These are phyloP conservation scores for Drosophila subquinaria DNA, from an alignment of 2,888 invertebrate genomes.

Conservation along the genomic window DNA sequence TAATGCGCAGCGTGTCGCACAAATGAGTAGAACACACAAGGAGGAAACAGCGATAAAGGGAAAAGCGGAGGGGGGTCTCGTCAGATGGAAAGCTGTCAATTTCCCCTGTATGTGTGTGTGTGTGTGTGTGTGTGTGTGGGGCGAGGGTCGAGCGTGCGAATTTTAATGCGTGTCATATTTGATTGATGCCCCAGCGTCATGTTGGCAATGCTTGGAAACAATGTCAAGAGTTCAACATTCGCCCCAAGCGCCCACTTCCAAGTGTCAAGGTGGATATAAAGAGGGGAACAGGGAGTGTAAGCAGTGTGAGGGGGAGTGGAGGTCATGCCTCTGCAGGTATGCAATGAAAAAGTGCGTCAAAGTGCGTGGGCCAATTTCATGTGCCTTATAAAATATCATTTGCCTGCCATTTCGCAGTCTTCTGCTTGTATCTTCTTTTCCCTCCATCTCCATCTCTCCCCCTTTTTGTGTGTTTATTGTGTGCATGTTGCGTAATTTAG, in stretches of 20 bases:
- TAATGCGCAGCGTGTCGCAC: conserved; percentile 58
- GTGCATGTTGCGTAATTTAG: conserved; percentile 70
- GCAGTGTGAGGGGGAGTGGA: neutral
- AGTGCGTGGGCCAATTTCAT: conserved; percentile 39
- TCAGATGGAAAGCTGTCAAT: conserved; percentile 22
- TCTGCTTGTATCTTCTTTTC: neutral
- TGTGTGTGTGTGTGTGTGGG: neutral
- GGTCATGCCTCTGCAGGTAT: conserved; percentile 70
- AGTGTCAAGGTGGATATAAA: conserved; percentile 39
- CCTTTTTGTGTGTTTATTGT: conserved; percentile 34
- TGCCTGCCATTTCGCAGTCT: conserved; percentile 36
- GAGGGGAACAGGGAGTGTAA: conserved; percentile 8
- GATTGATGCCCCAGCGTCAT: conserved; percentile 64
- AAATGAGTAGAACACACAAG: conserved; percentile 26
- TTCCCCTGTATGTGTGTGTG: conserved; percentile 7
- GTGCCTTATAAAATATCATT: conserved; percentile 53
- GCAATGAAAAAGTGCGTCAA: conserved; percentile 71
- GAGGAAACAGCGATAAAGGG: no score
- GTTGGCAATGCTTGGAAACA: conserved; percentile 54
- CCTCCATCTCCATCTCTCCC: neutral
- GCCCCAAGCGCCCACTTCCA: conserved; percentile 54
- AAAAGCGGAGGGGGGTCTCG: neutral
- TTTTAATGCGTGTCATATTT: conserved; percentile 81
- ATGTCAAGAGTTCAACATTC: conserved; percentile 76
- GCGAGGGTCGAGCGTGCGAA: conserved; percentile 46